Conservation (phyloP, 2,113 vertebrate species). For the Sphaerodactylus townsendi region DNA sequence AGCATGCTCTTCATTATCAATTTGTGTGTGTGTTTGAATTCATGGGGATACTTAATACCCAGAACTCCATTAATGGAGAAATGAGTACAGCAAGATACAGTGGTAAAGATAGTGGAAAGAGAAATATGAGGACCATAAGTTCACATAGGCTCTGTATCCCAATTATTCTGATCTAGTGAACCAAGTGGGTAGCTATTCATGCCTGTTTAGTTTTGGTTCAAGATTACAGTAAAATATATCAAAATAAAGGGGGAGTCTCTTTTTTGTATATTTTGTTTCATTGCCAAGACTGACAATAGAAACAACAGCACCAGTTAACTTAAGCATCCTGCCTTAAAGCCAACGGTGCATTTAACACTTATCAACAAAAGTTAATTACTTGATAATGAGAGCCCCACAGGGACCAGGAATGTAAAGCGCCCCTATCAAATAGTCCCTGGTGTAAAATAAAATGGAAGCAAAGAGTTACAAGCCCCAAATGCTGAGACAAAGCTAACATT, state of each 20-base stretch:
- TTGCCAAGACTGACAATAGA: conserved; percentile 39
- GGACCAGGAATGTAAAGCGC: conserved; percentile 15
- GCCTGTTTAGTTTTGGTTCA: conserved; percentile 36
- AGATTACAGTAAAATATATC: conserved; percentile 7
- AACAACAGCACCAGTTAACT: conserved; percentile 23
- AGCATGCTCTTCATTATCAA: too few species aligned
- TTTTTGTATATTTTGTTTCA: conserved; percentile 21
- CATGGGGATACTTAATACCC: too few species aligned
- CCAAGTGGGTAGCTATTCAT: neutral
- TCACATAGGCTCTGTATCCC: neutral
- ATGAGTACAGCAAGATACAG: too few species aligned
- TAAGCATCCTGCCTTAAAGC: conserved; percentile 47
- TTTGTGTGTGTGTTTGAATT: too few species aligned
- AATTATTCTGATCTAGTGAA: conserved; percentile 4
- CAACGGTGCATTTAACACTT: conserved; percentile 49
- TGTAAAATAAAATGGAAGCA: conserved; percentile 34
- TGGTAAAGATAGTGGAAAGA: too few species aligned
- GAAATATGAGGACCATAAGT: too few species aligned
- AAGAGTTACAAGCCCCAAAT: conserved; percentile 17
- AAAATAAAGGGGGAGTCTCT: conserved; percentile 44
- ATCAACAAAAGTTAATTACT: conserved; percentile 56
- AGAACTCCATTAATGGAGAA: too few species aligned
- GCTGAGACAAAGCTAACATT: neutral
- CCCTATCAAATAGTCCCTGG: conserved; percentile 7
- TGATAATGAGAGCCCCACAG: conserved; percentile 25